These are phyloP conservation scores for Geodia barretti DNA, from an alignment of 37 sponge, comb jelly and placozoan genomes.

Conservation along the genomic window DNA sequence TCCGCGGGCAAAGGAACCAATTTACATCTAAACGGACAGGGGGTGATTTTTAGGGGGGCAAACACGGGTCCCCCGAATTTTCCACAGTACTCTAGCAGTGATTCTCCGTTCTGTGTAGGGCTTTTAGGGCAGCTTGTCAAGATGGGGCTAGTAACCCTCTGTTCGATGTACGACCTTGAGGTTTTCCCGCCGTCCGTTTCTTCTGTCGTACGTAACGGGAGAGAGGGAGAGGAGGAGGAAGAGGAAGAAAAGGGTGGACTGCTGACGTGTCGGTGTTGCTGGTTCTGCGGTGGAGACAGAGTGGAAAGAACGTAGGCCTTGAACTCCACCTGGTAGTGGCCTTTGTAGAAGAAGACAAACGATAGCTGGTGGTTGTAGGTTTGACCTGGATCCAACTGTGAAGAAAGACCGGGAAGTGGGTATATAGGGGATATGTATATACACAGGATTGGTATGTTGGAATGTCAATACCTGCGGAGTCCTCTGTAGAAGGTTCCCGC, in stretches of 20 bases:
- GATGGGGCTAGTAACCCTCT: too few relatives aligned
- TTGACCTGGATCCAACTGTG: slow-evolving; percentile 25
- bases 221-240: too few relatives aligned
- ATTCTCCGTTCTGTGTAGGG: too few relatives aligned
- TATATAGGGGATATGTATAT: background rate
- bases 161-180: too few relatives aligned
- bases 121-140: too few relatives aligned
- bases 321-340: slow-evolving; percentile 19
- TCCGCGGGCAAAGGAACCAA: too few relatives aligned
- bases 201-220: too few relatives aligned
- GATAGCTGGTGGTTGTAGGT: slow-evolving; percentile 14
- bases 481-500: background rate
- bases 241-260: too few relatives aligned
- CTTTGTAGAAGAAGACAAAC: slow-evolving; percentile 35
- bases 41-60: background rate
- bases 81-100: background rate
- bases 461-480: background rate
- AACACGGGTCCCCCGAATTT: background rate
- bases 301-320: slow-evolving; percentile 1
- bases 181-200: too few relatives aligned
- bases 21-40: background rate
- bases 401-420: background rate
- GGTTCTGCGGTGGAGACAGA: too few relatives aligned
- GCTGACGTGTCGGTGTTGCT: too few relatives aligned
- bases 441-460: background rate